Conservation (phyloP, 2,888 invertebrate species). For the Meiosimyza platycephala region DNA sequence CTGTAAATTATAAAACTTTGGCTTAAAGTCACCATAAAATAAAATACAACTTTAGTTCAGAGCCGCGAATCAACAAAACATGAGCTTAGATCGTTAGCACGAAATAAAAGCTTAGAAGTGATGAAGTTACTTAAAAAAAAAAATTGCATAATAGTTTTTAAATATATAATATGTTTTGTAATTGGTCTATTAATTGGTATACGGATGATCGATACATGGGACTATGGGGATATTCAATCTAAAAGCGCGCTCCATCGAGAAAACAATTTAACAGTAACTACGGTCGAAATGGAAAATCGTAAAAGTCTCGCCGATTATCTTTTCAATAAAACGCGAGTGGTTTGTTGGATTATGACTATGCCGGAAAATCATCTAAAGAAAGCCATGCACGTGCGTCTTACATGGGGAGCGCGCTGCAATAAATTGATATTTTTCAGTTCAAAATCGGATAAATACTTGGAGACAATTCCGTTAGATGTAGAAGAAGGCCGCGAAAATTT, state of each 20-base stretch:
- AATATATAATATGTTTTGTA: constrained; percentile 54
- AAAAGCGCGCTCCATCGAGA: neutral
- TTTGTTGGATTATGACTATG: constrained; percentile 97
- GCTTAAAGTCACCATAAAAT: too few species aligned
- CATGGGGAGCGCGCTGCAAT: constrained; percentile 95
- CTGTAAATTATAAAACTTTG: too few species aligned
- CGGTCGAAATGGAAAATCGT: neutral
- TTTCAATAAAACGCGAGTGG: constrained; percentile 78
- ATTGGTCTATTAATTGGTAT: constrained; percentile 59
- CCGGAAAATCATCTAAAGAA: constrained; percentile 88
- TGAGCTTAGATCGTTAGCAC: neutral
- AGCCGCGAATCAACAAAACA: neutral
- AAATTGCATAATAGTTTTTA: constrained; percentile 48
- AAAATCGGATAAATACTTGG: constrained; percentile 78
- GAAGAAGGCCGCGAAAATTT: constrained; percentile 85
- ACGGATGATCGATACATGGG: constrained; percentile 57
- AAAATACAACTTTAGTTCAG: too few species aligned
- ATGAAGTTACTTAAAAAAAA: neutral
- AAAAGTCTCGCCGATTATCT: constrained; percentile 45
- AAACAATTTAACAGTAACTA: neutral
- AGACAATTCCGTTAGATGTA: constrained; percentile 80
- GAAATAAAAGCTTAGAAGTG: neutral
- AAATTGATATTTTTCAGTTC: constrained; percentile 89
- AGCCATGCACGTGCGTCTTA: constrained; percentile 90
- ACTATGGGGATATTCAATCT: constrained; percentile 48